phyloP scores from a whole-genome alignment of 2,888 invertebrate species.

The Agriotes lineatus region DNA sequence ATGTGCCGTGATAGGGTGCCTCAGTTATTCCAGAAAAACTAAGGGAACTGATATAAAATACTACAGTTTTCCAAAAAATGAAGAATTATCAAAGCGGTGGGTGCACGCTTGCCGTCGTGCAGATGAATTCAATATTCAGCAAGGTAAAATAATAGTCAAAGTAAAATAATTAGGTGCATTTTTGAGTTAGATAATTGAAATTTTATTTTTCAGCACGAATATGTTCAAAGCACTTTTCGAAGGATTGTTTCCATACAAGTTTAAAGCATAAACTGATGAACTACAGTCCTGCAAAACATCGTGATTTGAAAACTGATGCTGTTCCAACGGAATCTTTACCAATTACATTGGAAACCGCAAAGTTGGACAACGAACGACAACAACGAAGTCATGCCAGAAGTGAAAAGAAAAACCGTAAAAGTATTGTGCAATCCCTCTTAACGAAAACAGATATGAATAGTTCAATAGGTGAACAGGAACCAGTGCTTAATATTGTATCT shows the following conservation, averaged over 20 bases:
- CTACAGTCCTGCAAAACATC: not conserved
- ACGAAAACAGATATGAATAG: not conserved
- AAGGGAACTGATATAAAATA: slow-evolving; percentile 25
- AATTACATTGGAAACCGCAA: not conserved
- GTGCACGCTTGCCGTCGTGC: slow-evolving; percentile 18
- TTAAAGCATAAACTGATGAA: slow-evolving; percentile 1
- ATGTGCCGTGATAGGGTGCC: slow-evolving; percentile 22
- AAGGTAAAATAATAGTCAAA: slow-evolving; percentile 21
- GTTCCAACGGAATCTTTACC: slow-evolving; percentile 4
- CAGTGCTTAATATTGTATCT: not conserved
- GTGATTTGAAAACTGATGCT: not conserved
- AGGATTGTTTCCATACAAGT: not conserved
- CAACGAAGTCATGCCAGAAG: not conserved
- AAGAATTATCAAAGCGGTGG: slow-evolving; percentile 19
- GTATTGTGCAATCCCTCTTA: not conserved
- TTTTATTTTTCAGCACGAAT: not conserved
- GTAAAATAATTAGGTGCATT: slow-evolving; percentile 8
- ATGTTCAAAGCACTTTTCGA: not conserved
- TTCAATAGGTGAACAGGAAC: not conserved
- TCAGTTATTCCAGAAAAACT: slow-evolving; percentile 18
- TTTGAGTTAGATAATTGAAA: not conserved
- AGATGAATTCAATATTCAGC: slow-evolving; percentile 25
- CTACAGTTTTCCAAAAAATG: slow-evolving; percentile 26
- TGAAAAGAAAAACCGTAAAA: no score
- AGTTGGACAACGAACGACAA: not conserved